Conservation (phyloP, 2,113 vertebrate species). For the Mesembrinibis cayennensis region DNA sequence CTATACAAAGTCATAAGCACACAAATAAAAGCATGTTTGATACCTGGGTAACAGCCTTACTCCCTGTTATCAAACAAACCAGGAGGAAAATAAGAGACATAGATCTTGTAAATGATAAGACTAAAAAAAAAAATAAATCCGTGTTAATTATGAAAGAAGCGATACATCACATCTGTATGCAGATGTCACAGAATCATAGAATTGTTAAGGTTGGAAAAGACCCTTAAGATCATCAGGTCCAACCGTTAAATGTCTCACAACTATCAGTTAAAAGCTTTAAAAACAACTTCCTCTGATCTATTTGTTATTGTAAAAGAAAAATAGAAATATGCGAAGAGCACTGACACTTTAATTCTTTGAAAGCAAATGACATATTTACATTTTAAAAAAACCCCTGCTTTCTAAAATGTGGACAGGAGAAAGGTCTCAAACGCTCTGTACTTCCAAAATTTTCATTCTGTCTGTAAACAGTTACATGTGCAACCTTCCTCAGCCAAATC, state of each 20-base stretch:
- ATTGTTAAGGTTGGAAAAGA: too few species aligned
- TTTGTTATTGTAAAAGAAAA: neutral
- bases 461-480: neutral
- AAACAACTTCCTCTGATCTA: neutral
- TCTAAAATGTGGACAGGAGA: neutral
- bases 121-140: neutral
- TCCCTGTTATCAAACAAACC: neutral
- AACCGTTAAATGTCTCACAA: neutral
- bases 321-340: neutral
- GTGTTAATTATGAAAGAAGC: neutral
- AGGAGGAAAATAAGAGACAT: neutral
- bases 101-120: accelerated
- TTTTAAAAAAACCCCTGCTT: accelerated
- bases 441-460: neutral
- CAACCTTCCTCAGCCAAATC: neutral
- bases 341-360: neutral
- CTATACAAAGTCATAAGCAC: neutral
- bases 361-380: neutral
- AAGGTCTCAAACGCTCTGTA: neutral
- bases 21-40: neutral
- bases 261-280: neutral
- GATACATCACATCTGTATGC: neutral
- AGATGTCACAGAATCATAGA: neutral
- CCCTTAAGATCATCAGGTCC: too few species aligned
- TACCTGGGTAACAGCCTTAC: neutral